A percentile compares a stretch with the other conserved stretches of the same genome.
Evolutionary conservation across 2,797 vertebrate genomes (phyloP).

Genomic region (Mus minutoides): DNA sequence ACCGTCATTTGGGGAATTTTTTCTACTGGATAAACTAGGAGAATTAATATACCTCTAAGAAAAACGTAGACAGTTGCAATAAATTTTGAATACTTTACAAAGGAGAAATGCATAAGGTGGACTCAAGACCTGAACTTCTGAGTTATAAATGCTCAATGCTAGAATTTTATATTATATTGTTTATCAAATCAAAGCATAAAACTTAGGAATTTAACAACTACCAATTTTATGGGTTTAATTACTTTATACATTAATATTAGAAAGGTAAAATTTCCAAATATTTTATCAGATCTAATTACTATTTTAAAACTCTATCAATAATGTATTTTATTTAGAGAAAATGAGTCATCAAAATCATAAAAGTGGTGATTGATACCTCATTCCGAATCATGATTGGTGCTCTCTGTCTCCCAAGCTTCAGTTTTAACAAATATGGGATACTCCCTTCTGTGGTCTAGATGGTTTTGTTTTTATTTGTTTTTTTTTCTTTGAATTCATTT

Average conservation of each 20-base stretch:
- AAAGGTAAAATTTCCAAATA: background rate
- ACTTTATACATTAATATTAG: background rate
- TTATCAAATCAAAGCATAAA: background rate
- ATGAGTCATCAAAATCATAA: background rate
- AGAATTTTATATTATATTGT: background rate
- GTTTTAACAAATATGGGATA: background rate
- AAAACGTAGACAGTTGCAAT: background rate
- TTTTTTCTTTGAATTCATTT: background rate
- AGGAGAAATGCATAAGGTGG: background rate
- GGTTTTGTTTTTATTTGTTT: background rate
- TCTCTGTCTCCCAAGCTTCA: background rate
- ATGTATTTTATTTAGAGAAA: background rate
- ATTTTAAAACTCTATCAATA: background rate
- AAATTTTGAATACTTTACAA: background rate
- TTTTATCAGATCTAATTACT: background rate
- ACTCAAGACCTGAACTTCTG: background rate
- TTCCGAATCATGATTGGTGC: fast-evolving
- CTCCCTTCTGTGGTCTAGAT: background rate
- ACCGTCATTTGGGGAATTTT: background rate
- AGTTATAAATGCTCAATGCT: background rate
- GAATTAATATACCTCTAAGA: background rate
- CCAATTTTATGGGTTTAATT: background rate
- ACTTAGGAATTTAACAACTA: background rate
- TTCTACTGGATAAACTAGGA: background rate
- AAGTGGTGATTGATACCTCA: background rate